Conservation (phyloP, 2,113 vertebrate genomes). For the Pithys albifrons region DNA sequence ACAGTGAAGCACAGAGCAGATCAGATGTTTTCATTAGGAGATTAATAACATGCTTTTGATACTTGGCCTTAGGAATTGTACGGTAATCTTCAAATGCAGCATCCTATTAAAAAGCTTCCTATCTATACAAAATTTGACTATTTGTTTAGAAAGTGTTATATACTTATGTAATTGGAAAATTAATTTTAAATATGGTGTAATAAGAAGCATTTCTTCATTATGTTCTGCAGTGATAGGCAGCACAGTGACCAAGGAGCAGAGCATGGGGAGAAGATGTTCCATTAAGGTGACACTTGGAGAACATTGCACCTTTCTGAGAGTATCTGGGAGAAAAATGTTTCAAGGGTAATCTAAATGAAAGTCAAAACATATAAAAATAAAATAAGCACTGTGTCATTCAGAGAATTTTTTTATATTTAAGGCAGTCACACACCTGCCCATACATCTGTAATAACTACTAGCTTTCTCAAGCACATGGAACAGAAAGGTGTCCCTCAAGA, state of each 20-base stretch:
- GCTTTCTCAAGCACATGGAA: background rate
- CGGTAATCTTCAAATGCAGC: background rate
- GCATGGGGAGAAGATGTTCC: rapidly evolving
- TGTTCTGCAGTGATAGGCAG: background rate
- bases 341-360: background rate
- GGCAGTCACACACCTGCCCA: background rate
- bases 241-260: background rate
- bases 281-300: background rate
- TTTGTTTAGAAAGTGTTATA: slow-evolving; percentile 33
- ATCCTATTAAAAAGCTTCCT: slow-evolving; percentile 37
- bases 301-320: background rate
- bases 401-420: background rate
- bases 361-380: background rate
- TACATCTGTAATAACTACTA: background rate
- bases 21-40: background rate
- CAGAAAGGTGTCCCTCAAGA: background rate
- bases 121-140: slow-evolving; percentile 1
- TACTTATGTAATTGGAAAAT: slow-evolving; percentile 8
- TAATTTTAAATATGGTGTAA: background rate
- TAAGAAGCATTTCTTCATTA: background rate
- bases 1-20: background rate
- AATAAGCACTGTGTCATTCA: background rate
- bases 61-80: background rate
- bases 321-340: background rate
- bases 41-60: background rate